Base-by-base conservation (phyloP, 2,888 invertebrate genomes). In the Apodemia duryi region DNA sequence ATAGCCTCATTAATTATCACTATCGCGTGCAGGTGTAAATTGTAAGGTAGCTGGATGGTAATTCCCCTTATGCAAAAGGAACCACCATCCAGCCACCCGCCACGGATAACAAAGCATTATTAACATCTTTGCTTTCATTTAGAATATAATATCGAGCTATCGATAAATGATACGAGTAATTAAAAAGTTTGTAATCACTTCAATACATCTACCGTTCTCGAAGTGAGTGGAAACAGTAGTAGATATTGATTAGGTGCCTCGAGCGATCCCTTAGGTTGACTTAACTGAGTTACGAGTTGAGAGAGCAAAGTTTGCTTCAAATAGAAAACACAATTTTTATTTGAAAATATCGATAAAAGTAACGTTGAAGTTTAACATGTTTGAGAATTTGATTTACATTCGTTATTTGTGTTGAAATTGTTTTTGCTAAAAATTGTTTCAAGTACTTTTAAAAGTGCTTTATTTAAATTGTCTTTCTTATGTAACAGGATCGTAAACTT, bases 211-310 rank as follows among this genome's bases (percentile, higher is more conserved):
- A 51, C 49, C 49, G n/a, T 49, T 21, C 38, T 11, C 38, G 29
- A 77, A 76, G 77, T 74, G 65, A 76, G 77, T 74, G 66, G 71
- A 76, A 68, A 71, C 72, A 73, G 74, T 69, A 75, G 75, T 81
- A 78, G 79, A 80, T 85, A 88, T 88, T 83, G 85, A 88, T 86
- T 83, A 79, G 76, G 68, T 75, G 70, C 76, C 74, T 72, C 73
- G 71, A 66, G 73, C 75, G 66, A 80, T 80, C 82, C 78, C 80
- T 63, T 70, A 82, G 83, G 83, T 79, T 79, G 81, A 78, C 75
- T 83, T 88, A 89, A 91, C 84, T 86, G 72, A 83, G 85, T 90
- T 90, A 87, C 78, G 79, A 89, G 84, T 89, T 86, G 77, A 80
- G 78, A 87, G 81, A 88, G 88, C 84, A 88, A 89, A 90, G 88